These are phyloP conservation scores for Nerophis ophidion DNA, from an alignment of 2,113 vertebrate genomes.

Conservation along the genomic window DNA sequence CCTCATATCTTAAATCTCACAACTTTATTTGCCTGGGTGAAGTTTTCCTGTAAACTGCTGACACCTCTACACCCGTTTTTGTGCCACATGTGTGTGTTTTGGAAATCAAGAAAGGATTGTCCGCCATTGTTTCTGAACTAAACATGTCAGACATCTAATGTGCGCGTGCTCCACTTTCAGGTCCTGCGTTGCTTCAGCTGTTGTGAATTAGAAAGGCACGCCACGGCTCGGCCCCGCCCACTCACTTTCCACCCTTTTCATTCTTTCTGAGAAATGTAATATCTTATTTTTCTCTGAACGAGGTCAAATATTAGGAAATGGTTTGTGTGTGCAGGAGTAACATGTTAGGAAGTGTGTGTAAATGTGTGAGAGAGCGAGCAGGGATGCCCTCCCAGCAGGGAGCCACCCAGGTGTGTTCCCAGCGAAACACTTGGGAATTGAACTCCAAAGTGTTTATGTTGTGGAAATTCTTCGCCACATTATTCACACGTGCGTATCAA, in stretches of 20 bases:
- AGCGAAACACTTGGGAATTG: conserved; percentile 24
- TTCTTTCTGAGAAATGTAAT: conserved; percentile 16
- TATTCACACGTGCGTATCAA: conserved; percentile 25
- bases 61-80: neutral
- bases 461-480: conserved; percentile 41
- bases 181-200: conserved; percentile 71
- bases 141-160: conserved; percentile 16
- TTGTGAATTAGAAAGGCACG: conserved; percentile 69
- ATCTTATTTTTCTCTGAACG: neutral
- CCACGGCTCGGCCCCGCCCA: conserved; percentile 23
- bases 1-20: conserved; percentile 53
- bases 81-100: neutral
- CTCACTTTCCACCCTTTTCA: conserved; percentile 15
- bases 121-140: conserved; percentile 6
- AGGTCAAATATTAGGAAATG: neutral
- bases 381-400: too few species aligned
- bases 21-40: conserved; percentile 24
- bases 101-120: conserved; percentile 8
- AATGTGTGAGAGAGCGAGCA: conserved; percentile 7
- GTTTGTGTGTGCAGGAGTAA: neutral
- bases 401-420: neutral
- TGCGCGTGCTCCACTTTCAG: conserved; percentile 39
- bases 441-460: conserved; percentile 42
- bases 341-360: neutral
- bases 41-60: conserved; percentile 20